Evolutionary conservation across 2,888 invertebrate genomes (phyloP).

Genomic region (Heliconius hortense): DNA sequence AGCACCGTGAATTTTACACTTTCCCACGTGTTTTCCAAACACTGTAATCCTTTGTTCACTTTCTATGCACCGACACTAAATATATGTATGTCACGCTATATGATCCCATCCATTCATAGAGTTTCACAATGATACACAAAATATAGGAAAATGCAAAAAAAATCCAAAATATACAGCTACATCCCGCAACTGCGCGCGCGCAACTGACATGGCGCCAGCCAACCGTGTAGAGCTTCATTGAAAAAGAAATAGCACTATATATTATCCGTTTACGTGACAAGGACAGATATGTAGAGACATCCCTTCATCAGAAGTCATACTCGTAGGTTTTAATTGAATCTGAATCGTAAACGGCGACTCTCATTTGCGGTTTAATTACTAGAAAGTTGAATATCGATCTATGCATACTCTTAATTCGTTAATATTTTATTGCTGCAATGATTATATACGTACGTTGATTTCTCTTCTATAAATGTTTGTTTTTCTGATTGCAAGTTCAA

Average conservation of each 20-base stretch:
- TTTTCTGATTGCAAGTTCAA: background rate
- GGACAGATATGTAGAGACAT: slow-evolving; percentile 52
- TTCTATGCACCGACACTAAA: slow-evolving; percentile 46
- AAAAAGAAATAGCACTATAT: slow-evolving; percentile 53
- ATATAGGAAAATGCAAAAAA: slow-evolving; percentile 47
- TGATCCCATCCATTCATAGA: slow-evolving; percentile 34
- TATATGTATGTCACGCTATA: slow-evolving; percentile 37
- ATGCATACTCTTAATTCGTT: slow-evolving; percentile 20
- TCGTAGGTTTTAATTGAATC: slow-evolving; percentile 52
- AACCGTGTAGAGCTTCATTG: slow-evolving; percentile 55
- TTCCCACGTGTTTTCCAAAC: slow-evolving; percentile 49
- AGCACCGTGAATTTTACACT: slow-evolving; percentile 37
- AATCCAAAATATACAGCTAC: slow-evolving; percentile 58
- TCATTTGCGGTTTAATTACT: slow-evolving; percentile 41
- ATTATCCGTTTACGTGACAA: slow-evolving; percentile 45
- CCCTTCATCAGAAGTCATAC: slow-evolving; percentile 55
- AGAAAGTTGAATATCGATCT: slow-evolving; percentile 43
- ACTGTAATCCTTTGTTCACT: slow-evolving; percentile 52
- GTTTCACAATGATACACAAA: slow-evolving; percentile 37
- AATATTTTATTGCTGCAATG: slow-evolving; percentile 12
- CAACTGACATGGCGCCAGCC: slow-evolving; percentile 67
- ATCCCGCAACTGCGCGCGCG: slow-evolving; percentile 67
- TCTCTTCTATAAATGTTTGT: background rate
- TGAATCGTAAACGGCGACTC: slow-evolving; percentile 43
- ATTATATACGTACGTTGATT: background rate